Evolutionary conservation across 1,140 invertebrate species (phyloP), one percentile per base, ranked within the genome.

Genomic region (Drosophila truncata): DNA sequence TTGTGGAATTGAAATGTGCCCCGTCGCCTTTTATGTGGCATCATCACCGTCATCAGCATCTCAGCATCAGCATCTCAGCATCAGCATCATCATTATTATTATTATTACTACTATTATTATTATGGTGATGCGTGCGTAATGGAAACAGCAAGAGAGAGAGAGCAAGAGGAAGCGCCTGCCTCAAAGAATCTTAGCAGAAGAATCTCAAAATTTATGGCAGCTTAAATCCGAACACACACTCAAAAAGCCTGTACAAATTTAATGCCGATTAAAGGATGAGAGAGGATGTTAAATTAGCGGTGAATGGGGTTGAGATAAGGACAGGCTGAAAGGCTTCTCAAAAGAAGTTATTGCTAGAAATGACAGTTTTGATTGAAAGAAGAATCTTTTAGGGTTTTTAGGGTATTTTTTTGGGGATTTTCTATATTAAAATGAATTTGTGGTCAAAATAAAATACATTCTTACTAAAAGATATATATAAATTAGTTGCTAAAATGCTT

Each of bases 1-100:
- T 79, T 81, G 61, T 70, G 73, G 75, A 87, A 88, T 87, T 87
- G 82, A 87, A 87, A 87, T 87, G 72, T 82, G 80, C 71, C 57
- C 37, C 37, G 63, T 67, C 79, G 78, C 80, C 80, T 70, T 75
- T 71, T 88, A 87, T 88, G 66, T 54, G 84, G 84, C 84, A 83
- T 80, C 83, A 86, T 87, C 81, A 79, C 37, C 65, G 47, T 55
- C 70, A 70, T 63, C 33, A 58, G 50, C 27, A 74, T 54, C 50
- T 44, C 44, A 55, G 52, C 50, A 75, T 33, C 49, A 58, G 49
- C 27, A 73, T 52, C 49, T 42, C 50, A 55, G 50, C 50, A 74
- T 31, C 42, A 60, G n/a, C 69, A 60, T 75, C n/a, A 64, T 75
- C n/a, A 76, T 65, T 35, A 67, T 67, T 64, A 76, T 66, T 61